phyloP scores from a whole-genome alignment of 2,113 vertebrate genomes.

The Talpa occidentalis region DNA sequence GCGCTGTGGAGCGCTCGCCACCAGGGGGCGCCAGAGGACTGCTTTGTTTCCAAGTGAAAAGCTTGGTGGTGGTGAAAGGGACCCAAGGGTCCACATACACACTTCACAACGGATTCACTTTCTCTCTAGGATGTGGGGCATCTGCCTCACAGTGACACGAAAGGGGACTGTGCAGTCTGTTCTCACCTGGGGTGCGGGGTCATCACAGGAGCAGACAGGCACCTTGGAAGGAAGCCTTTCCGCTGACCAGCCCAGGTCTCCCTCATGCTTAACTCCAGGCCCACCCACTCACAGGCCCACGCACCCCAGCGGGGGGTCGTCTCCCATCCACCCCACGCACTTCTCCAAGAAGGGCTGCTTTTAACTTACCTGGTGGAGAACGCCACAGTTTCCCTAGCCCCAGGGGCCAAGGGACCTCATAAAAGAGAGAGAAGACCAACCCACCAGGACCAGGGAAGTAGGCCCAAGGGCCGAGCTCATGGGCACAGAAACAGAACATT shows the following conservation, averaged over 20 bases:
- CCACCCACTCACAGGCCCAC: too few species aligned
- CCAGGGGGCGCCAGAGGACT: constrained; percentile 11
- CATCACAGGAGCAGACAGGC: background rate
- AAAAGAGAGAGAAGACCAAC: background rate
- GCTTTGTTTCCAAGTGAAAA: background rate
- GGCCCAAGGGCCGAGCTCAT: accelerated
- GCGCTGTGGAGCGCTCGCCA: background rate
- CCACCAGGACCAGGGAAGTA: background rate
- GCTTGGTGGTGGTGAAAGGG: background rate
- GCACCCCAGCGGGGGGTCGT: accelerated
- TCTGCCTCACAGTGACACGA: background rate
- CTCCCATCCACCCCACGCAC: too few species aligned
- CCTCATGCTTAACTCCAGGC: background rate
- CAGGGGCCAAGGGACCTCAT: background rate
- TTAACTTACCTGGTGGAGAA: too few species aligned
- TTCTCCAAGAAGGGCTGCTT: background rate
- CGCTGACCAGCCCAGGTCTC: background rate
- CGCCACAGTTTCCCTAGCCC: background rate
- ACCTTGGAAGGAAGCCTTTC: background rate
- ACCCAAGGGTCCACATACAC: background rate
- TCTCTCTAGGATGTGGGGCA: background rate
- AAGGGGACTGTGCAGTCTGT: accelerated
- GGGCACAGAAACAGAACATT: background rate
- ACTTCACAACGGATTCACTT: background rate
- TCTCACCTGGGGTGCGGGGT: background rate